Base-by-base conservation (phyloP, 2,113 vertebrate genomes). In the Pycnonotus jocosus region DNA sequence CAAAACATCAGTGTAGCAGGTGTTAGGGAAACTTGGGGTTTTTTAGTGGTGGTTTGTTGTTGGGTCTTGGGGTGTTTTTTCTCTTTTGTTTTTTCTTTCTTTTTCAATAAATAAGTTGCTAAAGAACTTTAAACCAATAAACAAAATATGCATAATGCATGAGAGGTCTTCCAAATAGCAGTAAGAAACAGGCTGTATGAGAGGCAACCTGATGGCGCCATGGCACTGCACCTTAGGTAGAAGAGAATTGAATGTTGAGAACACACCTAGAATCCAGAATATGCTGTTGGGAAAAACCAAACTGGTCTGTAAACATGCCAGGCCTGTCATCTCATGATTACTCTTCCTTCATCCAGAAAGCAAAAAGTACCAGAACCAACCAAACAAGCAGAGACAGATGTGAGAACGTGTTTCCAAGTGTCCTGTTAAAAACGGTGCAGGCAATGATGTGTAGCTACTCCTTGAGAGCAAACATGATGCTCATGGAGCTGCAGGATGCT, bases 11-110 rank as follows among this genome's bases (percentile, higher is more conserved):
- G 15, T 13, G 14, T 24, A 57, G 28, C 33, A 88, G 22, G 23
- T 81, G 30, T 19, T 53, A 57, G 8, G 12, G 50, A 80, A 88
- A 42, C 4, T 30, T 16, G 6, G 11, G 8, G 1, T 6, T 16
- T 30, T 83, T 62, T 42, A 1, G 13, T 40, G 33, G 25, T 71
- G 24, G 5, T 27, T 38, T 40, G 6, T 38, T 28, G 6, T 15
- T 20, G 7, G 8, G 15, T 11, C 72, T 27, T 28, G 12, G 12
- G 2, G 0, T 0, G 38, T 1, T 20, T 60, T 54, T 20, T 30
- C 5, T 12, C 3, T 10, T 30, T 44, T 40, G 11, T 12, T 31
- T 69, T 42, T 21, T 58, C 11, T 45, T n/a, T 20, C 4, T 24
- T 28, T 61, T 65, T 74, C 15, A 3, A 50, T 27, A 88, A 88